Evolutionary conservation across 1,140 invertebrate species (phyloP), one percentile per base, ranked within the genome.

Genomic region (Metopolophium dirhodum): DNA sequence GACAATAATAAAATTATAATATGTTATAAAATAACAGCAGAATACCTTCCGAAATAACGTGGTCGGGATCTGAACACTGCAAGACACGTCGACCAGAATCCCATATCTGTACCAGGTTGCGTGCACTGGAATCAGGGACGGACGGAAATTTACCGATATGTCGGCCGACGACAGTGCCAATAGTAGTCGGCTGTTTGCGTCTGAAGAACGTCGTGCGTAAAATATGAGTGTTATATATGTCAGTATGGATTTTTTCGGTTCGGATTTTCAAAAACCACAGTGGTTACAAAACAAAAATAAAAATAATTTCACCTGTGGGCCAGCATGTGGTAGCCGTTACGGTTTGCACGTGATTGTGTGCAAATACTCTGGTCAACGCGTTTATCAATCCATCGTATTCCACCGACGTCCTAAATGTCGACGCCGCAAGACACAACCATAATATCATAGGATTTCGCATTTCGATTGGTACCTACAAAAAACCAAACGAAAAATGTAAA

Each of bases 71-170:
- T 86, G 49, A 54, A 1, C n/a, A 54, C 41, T 41, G 41, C 91
- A 93, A 20, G 91, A 57, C 37, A 93, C 22, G 23, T 93, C 91
- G 26, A 93, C 82, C 35, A 93, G 26, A 26, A 93, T 85, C 1
- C 91, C 91, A 30, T 57, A 86, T 57, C 35, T 86, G 35, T 93
- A 93, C 91, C 91, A 93, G 7, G 82, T 51, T 1, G 86, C 22
- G 41, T 86, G 51, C 0, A 4, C 14, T 37, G 91, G 91, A 37
- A 86, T 54, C 26, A 54, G 14, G 2, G 82, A 86, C 23, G 47
- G 49, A 45, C 23, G 47, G 3, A 85, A 93, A 26, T 37, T 54
- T 1, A 57, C 49, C 7, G 91, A 93, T 86, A 93, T 85, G 14
- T 93, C 82, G 3, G 30, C 91, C 14, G 77, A 49, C 14, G 91